Evolutionary conservation across 2,113 vertebrate genomes (phyloP).

Genomic region (Noturus placidus): DNA sequence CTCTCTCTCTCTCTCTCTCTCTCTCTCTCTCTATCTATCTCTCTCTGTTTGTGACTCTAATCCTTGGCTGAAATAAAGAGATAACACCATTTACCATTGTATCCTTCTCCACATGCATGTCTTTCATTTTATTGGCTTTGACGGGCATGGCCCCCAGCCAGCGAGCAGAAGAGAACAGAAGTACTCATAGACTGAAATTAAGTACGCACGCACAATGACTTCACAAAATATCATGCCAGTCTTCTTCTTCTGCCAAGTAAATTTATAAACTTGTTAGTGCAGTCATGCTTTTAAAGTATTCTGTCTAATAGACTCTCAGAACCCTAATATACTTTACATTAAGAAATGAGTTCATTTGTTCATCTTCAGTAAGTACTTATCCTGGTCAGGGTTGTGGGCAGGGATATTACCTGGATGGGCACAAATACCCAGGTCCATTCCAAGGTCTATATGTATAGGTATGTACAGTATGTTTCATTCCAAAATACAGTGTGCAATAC

Average conservation of each 20-base stretch:
- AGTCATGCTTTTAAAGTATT: background rate
- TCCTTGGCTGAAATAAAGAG: conserved; percentile 35
- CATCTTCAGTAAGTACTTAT: background rate
- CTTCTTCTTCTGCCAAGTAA: background rate
- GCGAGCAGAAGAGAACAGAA: background rate
- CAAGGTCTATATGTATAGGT: too few species aligned
- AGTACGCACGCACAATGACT: background rate
- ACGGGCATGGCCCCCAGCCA: background rate
- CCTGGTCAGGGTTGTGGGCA: background rate
- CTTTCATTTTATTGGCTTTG: background rate
- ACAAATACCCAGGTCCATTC: background rate
- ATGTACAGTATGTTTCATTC: background rate
- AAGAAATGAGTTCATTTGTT: background rate
- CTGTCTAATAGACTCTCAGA: background rate
- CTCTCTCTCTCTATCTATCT: background rate
- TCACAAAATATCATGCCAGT: background rate
- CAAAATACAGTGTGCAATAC: background rate
- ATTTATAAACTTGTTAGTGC: background rate
- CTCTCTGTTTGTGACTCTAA: background rate
- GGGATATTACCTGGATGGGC: background rate
- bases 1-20: background rate
- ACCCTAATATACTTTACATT: background rate
- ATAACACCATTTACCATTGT: conserved; percentile 32
- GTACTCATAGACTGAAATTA: background rate
- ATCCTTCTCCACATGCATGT: conserved; percentile 5